Conservation (phyloP, 2,797 vertebrate genomes). For the Tragelaphus eurycerus region DNA sequence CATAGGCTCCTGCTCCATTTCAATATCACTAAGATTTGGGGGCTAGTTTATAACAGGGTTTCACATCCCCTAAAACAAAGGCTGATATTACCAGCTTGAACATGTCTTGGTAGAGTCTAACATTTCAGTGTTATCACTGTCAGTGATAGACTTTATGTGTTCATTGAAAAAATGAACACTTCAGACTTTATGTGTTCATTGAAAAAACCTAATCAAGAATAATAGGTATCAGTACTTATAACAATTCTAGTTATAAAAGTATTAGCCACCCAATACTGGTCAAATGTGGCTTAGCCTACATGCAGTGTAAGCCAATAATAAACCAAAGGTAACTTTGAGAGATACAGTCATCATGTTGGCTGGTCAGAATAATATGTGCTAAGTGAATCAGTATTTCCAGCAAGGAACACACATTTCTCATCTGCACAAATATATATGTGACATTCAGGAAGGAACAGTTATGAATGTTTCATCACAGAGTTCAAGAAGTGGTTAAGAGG, state of each 20-base stretch:
- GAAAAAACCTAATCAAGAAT: neutral
- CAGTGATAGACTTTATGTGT: neutral
- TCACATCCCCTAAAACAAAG: neutral
- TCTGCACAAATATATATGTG: neutral
- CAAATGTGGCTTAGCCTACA: neutral
- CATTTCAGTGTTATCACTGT: neutral
- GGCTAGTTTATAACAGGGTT: neutral
- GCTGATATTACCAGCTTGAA: neutral
- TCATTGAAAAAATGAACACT: neutral
- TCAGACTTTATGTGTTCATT: neutral
- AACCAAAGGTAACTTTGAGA: neutral
- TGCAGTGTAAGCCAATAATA: neutral
- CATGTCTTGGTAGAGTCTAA: neutral
- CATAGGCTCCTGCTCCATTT: neutral
- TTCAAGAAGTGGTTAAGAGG: neutral
- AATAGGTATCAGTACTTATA: too few relatives aligned
- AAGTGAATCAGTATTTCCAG: neutral
- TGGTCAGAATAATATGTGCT: neutral
- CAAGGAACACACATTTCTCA: neutral
- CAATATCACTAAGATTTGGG: neutral
- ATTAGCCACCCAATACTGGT: neutral
- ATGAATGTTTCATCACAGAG: slow-evolving; percentile 24
- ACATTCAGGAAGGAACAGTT: neutral
- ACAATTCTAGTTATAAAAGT: neutral
- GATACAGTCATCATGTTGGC: neutral